phyloP scores from a whole-genome alignment of 2,113 vertebrate species.

The Planiliza haematocheilus region DNA sequence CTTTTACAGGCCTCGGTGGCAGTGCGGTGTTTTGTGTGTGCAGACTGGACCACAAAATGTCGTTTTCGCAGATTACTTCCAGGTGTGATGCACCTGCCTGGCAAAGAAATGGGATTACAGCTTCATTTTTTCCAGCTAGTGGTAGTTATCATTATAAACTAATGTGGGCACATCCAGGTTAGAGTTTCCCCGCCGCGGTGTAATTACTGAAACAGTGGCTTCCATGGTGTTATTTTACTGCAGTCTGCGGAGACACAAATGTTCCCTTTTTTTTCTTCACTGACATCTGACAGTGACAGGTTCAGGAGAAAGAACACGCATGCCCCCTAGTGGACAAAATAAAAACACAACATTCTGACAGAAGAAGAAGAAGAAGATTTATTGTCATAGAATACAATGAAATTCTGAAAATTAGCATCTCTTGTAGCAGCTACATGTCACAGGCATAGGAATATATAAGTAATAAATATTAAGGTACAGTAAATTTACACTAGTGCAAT shows the following conservation, averaged over 20 bases:
- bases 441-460: too few species aligned
- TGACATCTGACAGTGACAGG: not conserved
- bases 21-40: conserved; percentile 6
- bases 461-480: too few species aligned
- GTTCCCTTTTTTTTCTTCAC: not conserved
- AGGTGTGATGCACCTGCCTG: conserved; percentile 40
- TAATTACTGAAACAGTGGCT: conserved; percentile 30
- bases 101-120: conserved; percentile 9
- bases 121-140: conserved; percentile 6
- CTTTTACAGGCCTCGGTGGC: conserved; percentile 41
- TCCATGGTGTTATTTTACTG: not conserved
- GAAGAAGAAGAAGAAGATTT: too few species aligned
- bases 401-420: too few species aligned
- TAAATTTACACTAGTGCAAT: too few species aligned
- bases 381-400: too few species aligned
- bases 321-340: conserved; percentile 36
- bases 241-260: conserved; percentile 8
- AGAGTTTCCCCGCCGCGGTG: conserved; percentile 1
- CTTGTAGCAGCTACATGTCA: too few species aligned
- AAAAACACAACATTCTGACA: not conserved
- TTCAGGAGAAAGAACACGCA: not conserved
- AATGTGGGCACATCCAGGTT: not conserved
- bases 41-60: conserved; percentile 22
- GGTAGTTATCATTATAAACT: conserved; percentile 4
- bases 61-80: conserved; percentile 8